Conservation (phyloP, 2,797 vertebrate species). For the Cichlasoma orientale region DNA sequence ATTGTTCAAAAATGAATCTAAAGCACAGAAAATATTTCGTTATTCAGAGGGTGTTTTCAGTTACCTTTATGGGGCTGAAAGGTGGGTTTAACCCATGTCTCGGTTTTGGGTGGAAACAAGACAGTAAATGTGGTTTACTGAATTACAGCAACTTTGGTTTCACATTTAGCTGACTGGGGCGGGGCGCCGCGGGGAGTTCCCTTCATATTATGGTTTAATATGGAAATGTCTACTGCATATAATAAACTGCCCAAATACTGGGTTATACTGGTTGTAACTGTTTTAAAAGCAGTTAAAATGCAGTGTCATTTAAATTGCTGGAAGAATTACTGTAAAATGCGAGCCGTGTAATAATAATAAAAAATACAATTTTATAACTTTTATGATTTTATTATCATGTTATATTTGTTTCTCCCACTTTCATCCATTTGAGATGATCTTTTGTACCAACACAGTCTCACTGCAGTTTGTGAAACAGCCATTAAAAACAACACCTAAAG, state of each 20-base stretch:
- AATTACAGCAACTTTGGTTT: conserved; percentile 56
- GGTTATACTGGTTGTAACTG: neutral
- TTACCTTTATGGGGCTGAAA: neutral
- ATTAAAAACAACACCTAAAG: neutral
- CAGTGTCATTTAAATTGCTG: neutral
- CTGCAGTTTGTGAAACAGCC: neutral
- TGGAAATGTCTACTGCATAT: neutral
- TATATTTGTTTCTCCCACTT: neutral
- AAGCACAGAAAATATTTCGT: neutral
- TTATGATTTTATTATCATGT: neutral
- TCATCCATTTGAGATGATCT: neutral
- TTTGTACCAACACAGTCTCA: neutral
- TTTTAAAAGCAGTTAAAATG: neutral
- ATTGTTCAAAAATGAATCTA: neutral
- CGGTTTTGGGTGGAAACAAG: conserved; percentile 59
- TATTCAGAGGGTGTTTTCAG: conserved; percentile 39
- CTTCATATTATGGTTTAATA: neutral
- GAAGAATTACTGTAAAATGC: neutral
- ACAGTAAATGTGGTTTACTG: conserved; percentile 46
- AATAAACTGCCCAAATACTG: neutral
- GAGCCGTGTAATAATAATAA: neutral
- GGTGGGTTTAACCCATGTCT: conserved; percentile 44
- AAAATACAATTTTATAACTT: no score
- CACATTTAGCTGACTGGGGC: conserved; percentile 46
- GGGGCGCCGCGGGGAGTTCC: neutral